Conservation (phyloP, 2,797 vertebrate genomes). For the Spinus olivaceus region DNA sequence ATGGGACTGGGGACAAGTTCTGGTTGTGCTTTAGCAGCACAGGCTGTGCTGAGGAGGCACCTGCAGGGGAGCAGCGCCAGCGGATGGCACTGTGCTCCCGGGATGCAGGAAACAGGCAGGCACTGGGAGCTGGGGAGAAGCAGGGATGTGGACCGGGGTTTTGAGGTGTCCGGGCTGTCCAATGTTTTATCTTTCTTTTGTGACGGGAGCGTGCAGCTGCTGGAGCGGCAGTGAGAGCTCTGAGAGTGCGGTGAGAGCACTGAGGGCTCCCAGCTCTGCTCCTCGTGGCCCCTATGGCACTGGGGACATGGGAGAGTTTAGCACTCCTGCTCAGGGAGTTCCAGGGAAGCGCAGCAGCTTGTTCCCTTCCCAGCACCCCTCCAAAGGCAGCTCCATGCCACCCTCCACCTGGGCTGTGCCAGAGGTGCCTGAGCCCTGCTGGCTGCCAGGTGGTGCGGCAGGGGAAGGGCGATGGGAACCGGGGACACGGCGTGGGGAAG, state of each 20-base stretch:
- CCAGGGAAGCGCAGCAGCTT: neutral
- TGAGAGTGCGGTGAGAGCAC: neutral
- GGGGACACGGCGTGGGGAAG: fast-evolving
- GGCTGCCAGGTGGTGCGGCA: neutral
- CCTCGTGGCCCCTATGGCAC: fast-evolving
- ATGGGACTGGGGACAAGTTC: neutral
- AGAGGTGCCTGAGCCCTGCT: neutral
- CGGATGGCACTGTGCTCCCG: conserved; percentile 21
- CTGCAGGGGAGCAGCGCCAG: neutral
- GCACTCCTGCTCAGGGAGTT: fast-evolving
- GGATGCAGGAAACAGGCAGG: neutral
- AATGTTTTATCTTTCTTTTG: neutral
- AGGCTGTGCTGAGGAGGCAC: neutral
- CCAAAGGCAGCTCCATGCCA: fast-evolving
- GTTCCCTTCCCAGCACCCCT: neutral
- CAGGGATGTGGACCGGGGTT: fast-evolving
- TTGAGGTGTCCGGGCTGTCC: neutral
- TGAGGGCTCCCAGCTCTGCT: neutral
- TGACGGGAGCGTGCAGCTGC: neutral
- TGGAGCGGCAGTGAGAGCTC: neutral
- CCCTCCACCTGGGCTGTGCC: neutral
- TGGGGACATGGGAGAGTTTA: neutral
- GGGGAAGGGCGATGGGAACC: neutral
- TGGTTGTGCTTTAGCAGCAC: fast-evolving
- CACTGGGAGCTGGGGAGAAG: neutral